A percentile compares a stretch with the other conserved stretches of the same genome.
Conservation (phyloP, 2,113 vertebrate species). For the Cygnus buccinator region DNA sequence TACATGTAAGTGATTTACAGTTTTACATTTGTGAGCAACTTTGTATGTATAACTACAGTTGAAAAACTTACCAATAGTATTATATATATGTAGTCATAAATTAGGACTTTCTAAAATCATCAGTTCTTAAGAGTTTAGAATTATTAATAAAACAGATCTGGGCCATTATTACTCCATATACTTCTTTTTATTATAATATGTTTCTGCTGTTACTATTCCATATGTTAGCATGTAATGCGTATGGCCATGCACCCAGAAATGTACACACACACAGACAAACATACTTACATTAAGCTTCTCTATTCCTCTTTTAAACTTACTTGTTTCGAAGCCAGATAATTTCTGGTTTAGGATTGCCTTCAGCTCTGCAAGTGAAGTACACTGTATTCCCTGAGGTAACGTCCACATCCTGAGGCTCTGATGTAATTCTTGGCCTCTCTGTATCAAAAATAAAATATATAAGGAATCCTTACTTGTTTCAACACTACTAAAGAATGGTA, state of each 20-base stretch:
- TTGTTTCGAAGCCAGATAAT: constrained; percentile 99
- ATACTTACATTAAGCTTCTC: background rate
- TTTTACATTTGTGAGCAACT: background rate
- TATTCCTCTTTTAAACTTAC: constrained; percentile 77
- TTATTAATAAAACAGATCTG: background rate
- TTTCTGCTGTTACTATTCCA: background rate
- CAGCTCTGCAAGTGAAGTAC: constrained; percentile 97
- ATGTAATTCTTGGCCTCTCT: constrained; percentile 97
- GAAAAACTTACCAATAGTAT: background rate
- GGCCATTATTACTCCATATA: background rate
- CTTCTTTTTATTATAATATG: background rate
- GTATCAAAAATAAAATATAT: constrained; percentile 41
- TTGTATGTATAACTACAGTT: background rate
- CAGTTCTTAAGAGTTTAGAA: background rate
- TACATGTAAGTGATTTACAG: background rate
- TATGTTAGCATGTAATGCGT: background rate
- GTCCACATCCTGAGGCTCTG: constrained; percentile 94
- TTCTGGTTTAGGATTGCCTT: constrained; percentile 98
- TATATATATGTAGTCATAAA: background rate
- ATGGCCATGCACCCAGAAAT: background rate
- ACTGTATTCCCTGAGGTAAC: constrained; percentile 97
- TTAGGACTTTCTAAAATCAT: background rate
- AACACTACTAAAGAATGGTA: background rate
- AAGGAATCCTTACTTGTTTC: background rate
- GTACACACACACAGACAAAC: background rate